Evolutionary conservation across 1,140 invertebrate species (phyloP), one percentile per base, ranked within the genome.

Genomic region (Sipha flava): DNA sequence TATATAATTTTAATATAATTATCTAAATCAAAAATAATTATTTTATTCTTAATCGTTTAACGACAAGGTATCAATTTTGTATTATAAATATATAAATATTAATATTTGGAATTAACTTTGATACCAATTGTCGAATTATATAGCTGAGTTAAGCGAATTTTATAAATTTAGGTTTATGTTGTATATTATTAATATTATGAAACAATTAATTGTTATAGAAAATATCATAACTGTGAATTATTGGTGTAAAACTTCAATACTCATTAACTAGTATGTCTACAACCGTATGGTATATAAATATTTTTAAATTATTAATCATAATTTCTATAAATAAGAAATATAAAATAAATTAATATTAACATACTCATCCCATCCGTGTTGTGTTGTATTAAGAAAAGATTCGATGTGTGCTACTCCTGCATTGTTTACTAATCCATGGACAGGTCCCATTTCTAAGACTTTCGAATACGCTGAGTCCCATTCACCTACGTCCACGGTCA

Each of bases 361-460:
- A 87, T 88, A 93, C 92, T 86, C 84, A 84, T 96, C 93, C 82
- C 95, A 89, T 81, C 90, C 89, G 79, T 91, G 86, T 66, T 90
- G 86, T 7, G 87, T 90, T 4, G 91, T 85, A 52, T 92, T 87
- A 0, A 91, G 84, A 82, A 95, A 91, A 4, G 89, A 86, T 70
- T 87, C 87, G 0, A 91, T 85, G 57, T 84, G 84, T 10, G 88
- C 89, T 12, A 92, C 84, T 3, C 87, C 92, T 1, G 94, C 94
- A 88, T 95, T 96, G 84, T 96, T 96, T 0, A 96, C 92, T 6
- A 96, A 84, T 3, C 93, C 86, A 86, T 96, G 90, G n/a, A 95
- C 87, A 0, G 88, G 88, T 14, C 87, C 87, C 18, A 89, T 81
- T 49, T 82, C 83, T 81, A 88, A 81, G 0, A 94, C 82, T 0